Conservation (phyloP, 2,113 vertebrate species). For the Saimiri boliviensis region DNA sequence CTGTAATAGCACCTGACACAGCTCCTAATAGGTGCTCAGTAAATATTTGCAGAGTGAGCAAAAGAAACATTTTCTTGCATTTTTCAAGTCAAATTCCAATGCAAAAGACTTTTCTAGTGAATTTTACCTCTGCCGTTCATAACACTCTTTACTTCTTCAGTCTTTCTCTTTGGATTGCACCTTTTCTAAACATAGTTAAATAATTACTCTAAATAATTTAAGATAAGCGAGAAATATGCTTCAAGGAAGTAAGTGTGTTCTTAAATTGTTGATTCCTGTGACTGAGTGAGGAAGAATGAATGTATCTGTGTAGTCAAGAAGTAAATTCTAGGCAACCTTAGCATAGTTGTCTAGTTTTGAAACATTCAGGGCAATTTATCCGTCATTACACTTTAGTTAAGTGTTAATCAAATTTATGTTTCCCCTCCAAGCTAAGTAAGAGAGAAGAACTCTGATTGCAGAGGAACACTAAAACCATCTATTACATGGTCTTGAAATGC, state of each 20-base stretch:
- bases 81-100: conserved; percentile 52
- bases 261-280: conserved; percentile 58
- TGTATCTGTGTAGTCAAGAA: conserved; percentile 17
- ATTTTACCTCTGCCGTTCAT: neutral
- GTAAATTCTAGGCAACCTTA: conserved; percentile 55
- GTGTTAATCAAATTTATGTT: conserved; percentile 66
- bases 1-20: neutral
- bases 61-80: neutral
- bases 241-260: neutral
- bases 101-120: neutral
- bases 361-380: conserved; percentile 62
- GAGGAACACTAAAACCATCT: neutral
- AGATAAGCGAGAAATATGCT: conserved; percentile 56
- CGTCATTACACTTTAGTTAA: conserved; percentile 58
- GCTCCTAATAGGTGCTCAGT: neutral
- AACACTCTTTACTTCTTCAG: conserved; percentile 30
- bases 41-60: conserved; percentile 12
- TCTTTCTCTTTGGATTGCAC: neutral
- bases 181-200: conserved; percentile 41
- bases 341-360: conserved; percentile 43
- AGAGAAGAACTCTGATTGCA: conserved; percentile 41
- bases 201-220: conserved; percentile 48
- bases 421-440: conserved; percentile 31
- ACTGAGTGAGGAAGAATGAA: conserved; percentile 66
- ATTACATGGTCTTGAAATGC: conserved; percentile 3